These are phyloP conservation scores for Caenorhabditis sp. DNA, from an alignment of 2,888 invertebrate species.

Conservation along the genomic window DNA sequence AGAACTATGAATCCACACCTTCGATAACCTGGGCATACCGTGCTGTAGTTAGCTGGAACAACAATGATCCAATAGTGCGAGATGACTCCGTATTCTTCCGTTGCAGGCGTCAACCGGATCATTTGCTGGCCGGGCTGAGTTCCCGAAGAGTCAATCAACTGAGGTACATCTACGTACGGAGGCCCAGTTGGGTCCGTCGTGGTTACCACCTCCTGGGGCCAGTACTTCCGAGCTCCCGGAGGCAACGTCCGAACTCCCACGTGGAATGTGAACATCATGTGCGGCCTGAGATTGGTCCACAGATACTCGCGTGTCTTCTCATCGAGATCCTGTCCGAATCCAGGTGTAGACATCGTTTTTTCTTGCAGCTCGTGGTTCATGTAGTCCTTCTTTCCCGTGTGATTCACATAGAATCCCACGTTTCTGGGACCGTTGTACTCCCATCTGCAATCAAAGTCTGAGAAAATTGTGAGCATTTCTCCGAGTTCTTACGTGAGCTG, in stretches of 20 bases:
- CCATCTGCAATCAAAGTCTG: slow-evolving; percentile 64
- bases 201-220: slow-evolving; percentile 72
- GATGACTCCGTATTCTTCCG: slow-evolving; percentile 97
- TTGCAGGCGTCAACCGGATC: slow-evolving; percentile 85
- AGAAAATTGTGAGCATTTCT: neutral
- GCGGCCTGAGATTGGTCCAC: slow-evolving; percentile 74
- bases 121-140: slow-evolving; percentile 61
- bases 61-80: slow-evolving; percentile 96
- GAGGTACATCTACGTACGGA: slow-evolving; percentile 74
- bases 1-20: no score
- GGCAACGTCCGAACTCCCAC: slow-evolving; percentile 72
- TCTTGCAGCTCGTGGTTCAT: slow-evolving; percentile 71
- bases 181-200: slow-evolving; percentile 75
- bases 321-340: slow-evolving; percentile 68
- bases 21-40: no score
- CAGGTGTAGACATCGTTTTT: slow-evolving; percentile 74
- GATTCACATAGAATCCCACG: slow-evolving; percentile 76
- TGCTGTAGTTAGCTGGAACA: slow-evolving; percentile 86
- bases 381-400: slow-evolving; percentile 76
- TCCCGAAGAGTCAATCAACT: slow-evolving; percentile 63
- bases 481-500: slow-evolving; percentile 56
- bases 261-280: slow-evolving; percentile 76
- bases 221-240: slow-evolving; percentile 68
- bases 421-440: slow-evolving; percentile 72
- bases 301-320: slow-evolving; percentile 60